Percentiles rank a stretch among this genome's conserved stretches.
Conservation (phyloP, 2,797 vertebrate species). For the Liasis olivaceus region DNA sequence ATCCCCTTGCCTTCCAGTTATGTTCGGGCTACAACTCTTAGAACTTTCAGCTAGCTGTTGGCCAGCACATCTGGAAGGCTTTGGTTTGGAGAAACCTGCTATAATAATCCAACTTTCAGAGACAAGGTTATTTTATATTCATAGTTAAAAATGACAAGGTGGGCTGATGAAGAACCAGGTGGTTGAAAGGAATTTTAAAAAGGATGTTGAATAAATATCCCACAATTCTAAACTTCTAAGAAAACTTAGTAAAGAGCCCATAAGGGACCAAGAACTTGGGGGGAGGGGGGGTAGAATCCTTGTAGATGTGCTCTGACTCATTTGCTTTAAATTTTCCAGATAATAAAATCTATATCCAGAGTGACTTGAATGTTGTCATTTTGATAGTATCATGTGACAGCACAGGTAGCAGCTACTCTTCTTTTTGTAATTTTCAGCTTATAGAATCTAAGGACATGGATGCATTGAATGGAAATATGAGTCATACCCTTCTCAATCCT, state of each 20-base stretch:
- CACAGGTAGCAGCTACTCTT: no score
- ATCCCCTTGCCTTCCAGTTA: not conserved
- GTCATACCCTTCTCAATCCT: not conserved
- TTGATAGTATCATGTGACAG: not conserved
- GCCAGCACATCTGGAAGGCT: not conserved
- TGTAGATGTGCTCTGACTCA: not conserved
- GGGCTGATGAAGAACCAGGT: not conserved
- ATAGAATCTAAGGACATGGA: not conserved
- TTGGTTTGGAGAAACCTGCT: no score
- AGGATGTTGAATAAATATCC: not conserved
- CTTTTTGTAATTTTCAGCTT: not conserved
- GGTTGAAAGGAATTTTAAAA: not conserved
- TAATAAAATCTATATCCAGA: not conserved
- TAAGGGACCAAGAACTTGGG: not conserved
- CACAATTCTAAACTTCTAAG: not conserved
- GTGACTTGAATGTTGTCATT: not conserved
- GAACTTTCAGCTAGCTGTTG: no score
- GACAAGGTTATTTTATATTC: no score
- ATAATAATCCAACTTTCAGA: no score
- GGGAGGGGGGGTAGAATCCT: not conserved
- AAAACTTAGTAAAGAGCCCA: not conserved
- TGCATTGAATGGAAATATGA: not conserved
- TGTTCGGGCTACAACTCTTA: not conserved
- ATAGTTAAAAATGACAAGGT: not conserved
- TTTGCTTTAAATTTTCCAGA: not conserved